Evolutionary conservation across 2,113 vertebrate species (phyloP).

Genomic region (Manacus vitellinus): DNA sequence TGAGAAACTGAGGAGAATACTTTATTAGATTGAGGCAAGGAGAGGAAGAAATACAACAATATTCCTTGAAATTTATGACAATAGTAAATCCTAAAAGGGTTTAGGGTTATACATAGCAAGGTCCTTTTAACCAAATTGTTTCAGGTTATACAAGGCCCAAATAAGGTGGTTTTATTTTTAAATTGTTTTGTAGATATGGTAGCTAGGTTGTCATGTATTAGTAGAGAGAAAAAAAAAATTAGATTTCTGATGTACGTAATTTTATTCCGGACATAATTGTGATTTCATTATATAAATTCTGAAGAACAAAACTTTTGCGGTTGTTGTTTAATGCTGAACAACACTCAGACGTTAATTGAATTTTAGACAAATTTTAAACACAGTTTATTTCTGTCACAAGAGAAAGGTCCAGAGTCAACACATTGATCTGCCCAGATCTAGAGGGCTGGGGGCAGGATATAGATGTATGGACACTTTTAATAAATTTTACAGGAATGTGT

Average conservation of each 20-base stretch:
- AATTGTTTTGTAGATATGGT: neutral
- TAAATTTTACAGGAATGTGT: neutral
- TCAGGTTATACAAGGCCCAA: neutral
- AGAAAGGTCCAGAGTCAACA: neutral
- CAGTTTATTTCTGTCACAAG: neutral
- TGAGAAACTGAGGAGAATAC: neutral
- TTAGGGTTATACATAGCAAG: neutral
- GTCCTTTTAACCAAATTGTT: neutral
- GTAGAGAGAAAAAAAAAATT: neutral
- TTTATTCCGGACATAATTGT: neutral
- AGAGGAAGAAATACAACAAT: neutral
- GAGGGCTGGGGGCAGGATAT: fast-evolving
- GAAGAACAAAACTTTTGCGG: neutral
- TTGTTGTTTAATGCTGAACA: neutral
- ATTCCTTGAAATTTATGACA: neutral
- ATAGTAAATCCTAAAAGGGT: neutral
- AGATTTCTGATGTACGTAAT: neutral
- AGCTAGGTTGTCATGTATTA: too few relatives aligned
- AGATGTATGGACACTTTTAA: neutral
- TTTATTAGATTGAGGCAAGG: neutral
- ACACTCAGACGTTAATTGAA: neutral
- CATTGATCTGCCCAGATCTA: neutral
- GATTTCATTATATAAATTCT: neutral
- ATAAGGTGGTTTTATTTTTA: neutral
- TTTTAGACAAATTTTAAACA: neutral